Base-by-base conservation (phyloP, 2,888 invertebrate species). In the Polyploca ridens region DNA sequence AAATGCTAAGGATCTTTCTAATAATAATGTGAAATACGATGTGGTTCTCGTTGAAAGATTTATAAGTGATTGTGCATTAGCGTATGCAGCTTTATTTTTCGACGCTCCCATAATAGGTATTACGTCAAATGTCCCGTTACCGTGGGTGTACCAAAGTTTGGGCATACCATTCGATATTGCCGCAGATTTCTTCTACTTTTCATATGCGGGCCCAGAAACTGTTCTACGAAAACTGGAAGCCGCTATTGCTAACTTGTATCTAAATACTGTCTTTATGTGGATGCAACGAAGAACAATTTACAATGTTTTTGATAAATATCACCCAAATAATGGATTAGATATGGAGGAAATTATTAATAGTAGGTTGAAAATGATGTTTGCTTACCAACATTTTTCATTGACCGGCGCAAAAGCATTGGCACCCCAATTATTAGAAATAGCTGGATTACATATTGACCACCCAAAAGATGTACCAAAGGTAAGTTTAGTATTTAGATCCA, bases 371-470 rank as follows among this genome's bases (percentile, higher is more conserved):
- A 88, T 96, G 71, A 77, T 96, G 66, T 88, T 96, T 65, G 88
- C 94, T 0, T 96, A 96, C 76, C 95, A 95, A 58, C 96, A 96
- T 76, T 95, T 93, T 68, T 94, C 95, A 0, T 75, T 96, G 27
- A 94, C 94, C 58, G 95, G 95, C 0, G 90, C 94, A 0, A 87
- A 94, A 3, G 92, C 95, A 0, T 70, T 89, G 33, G 80, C 95
- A 0, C 95, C 95, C 0, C 95, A 94, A 64, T 83, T 96, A 0
- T 85, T 96, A 44, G 96, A 95, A 84, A 94, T 96, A 41, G 95
- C 94, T 33, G 96, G 96, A 1, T 85, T 95, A 46, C 95, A 95
- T 73, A 81, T 90, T 13, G 75, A 72, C 13, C 72, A 78, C 64
- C 75, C 81, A 3, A 86, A 87, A 69, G 68, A 83, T 3, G 74